phyloP scores from a whole-genome alignment of 2,888 invertebrate genomes.

The Melikaiella ostensackeni region DNA sequence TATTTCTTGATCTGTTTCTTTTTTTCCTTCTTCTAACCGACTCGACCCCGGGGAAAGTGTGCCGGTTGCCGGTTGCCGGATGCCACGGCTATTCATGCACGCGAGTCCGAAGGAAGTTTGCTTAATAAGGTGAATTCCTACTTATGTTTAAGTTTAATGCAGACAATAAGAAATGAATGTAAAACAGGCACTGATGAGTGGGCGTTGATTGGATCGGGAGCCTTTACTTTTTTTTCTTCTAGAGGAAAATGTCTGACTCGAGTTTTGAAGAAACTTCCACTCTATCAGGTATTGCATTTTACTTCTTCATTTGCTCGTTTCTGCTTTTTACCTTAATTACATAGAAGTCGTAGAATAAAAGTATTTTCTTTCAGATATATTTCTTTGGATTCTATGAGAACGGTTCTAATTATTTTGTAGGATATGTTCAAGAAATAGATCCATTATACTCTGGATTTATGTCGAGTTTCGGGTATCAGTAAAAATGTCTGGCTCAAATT shows the following conservation, averaged over 20 bases:
- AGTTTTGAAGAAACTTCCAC: conserved; percentile 12
- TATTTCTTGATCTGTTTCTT: conserved; percentile 37
- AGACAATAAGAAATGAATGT: conserved; percentile 33
- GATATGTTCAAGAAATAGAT: not conserved
- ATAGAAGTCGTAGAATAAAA: not conserved
- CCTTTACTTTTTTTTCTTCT: not conserved
- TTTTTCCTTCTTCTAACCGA: conserved; percentile 14
- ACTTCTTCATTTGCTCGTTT: conserved; percentile 4
- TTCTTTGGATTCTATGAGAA: not conserved
- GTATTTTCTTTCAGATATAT: not conserved
- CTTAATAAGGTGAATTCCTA: conserved; percentile 50
- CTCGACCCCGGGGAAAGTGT: conserved; percentile 49
- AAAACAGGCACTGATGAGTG: conserved; percentile 9
- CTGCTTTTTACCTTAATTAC: not conserved
- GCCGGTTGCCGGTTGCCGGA: conserved; percentile 40
- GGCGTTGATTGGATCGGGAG: conserved; percentile 31
- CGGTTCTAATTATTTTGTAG: conserved; percentile 1
- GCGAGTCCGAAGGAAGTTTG: conserved; percentile 52
- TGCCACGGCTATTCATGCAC: conserved; percentile 54
- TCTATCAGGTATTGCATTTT: conserved; percentile 26
- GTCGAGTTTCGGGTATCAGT: too few relatives aligned
- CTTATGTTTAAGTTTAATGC: conserved; percentile 30
- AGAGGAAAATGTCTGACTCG: conserved; percentile 3
- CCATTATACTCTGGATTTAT: too few relatives aligned
- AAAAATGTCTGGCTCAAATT: conserved; percentile 23